These are phyloP conservation scores for Cheilosia urbana DNA, from an alignment of 2,888 invertebrate genomes.

Conservation along the genomic window DNA sequence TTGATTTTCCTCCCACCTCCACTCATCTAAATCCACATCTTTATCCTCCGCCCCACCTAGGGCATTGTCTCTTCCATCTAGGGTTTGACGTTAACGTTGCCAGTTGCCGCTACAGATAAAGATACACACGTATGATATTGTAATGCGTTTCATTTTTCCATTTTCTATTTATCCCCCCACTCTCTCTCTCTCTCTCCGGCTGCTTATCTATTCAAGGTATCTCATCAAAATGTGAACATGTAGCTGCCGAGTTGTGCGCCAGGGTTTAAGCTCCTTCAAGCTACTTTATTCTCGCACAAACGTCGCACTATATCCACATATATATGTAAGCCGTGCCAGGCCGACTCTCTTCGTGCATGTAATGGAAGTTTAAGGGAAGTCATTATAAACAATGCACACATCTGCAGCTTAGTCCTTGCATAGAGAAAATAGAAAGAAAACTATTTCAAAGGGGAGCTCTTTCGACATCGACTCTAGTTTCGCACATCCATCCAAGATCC, in stretches of 20 bases:
- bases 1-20: conserved; percentile 81
- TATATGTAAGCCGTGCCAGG: no score
- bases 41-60: conserved; percentile 6
- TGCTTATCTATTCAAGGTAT: conserved; percentile 30
- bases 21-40: conserved; percentile 32
- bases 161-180: conserved; percentile 26
- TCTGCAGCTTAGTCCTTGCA: conserved; percentile 66
- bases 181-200: not conserved
- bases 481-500: conserved; percentile 19
- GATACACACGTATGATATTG: conserved; percentile 64
- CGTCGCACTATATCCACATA: not conserved
- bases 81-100: conserved; percentile 26
- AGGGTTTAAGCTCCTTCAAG: conserved; percentile 4
- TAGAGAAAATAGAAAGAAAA: conserved; percentile 28
- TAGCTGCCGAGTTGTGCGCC: not conserved
- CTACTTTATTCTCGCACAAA: conserved; percentile 1
- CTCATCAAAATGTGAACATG: conserved; percentile 50
- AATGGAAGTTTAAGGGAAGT: conserved; percentile 65
- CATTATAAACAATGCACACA: conserved; percentile 73
- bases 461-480: not conserved
- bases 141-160: conserved; percentile 63
- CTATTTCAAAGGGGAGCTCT: not conserved
- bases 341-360: conserved; percentile 56
- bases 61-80: conserved; percentile 51
- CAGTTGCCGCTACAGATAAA: conserved; percentile 34